phyloP scores from a whole-genome alignment of 2,797 vertebrate species.

The Rhinella marina region DNA sequence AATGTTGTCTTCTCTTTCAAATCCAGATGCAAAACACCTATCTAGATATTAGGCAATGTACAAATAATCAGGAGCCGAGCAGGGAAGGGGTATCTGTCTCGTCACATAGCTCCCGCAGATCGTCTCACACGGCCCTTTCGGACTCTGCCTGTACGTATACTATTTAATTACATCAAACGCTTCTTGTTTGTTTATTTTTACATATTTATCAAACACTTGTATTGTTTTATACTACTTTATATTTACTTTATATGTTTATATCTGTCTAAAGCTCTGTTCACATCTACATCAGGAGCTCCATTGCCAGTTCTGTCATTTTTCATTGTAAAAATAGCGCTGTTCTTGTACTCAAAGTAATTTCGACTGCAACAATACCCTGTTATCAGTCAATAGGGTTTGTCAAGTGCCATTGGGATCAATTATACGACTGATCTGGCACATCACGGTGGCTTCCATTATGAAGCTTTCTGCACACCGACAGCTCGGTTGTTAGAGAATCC shows the following conservation, averaged over 20 bases:
- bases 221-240: not conserved
- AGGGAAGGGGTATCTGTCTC: constrained; percentile 77
- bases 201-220: not conserved
- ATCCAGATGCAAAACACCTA: constrained; percentile 81
- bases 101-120: constrained; percentile 79
- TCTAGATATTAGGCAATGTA: constrained; percentile 73
- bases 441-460: not conserved
- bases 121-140: constrained; percentile 76
- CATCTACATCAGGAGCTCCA: too few species aligned
- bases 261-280: not conserved
- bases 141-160: constrained; percentile 77
- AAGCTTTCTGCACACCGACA: not conserved
- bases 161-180: too few species aligned
- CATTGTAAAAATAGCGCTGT: too few species aligned
- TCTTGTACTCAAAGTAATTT: too few species aligned
- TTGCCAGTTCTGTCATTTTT: too few species aligned
- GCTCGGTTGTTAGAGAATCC: too few species aligned
- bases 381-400: not conserved
- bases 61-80: constrained; percentile 59
- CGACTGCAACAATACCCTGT: too few species aligned
- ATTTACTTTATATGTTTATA: too few species aligned
- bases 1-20: not conserved
- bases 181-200: not conserved
- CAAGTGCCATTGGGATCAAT: not conserved
- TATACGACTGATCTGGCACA: not conserved